phyloP scores from a whole-genome alignment of 1,140 invertebrate genomes.

The Cydia splendana region DNA sequence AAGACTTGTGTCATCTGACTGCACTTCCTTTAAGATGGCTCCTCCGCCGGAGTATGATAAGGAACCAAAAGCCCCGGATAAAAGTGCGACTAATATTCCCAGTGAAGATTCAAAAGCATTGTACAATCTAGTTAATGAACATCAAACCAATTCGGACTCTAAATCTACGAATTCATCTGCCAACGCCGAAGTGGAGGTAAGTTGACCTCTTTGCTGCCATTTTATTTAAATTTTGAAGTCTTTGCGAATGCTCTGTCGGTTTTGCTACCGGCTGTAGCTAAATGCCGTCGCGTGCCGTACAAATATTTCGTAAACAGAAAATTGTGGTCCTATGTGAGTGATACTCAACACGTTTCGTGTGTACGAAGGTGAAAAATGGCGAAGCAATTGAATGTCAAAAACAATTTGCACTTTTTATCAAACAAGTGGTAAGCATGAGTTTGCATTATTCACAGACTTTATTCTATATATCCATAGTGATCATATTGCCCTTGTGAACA shows the following conservation, averaged over 20 bases:
- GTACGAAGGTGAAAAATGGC: constrained; percentile 55
- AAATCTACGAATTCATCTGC: constrained; percentile 52
- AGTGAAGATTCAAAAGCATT: constrained; percentile 67
- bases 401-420: constrained; percentile 40
- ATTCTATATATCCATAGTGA: constrained; percentile 21
- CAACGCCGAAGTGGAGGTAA: constrained; percentile 68
- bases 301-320: constrained; percentile 11
- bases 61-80: constrained; percentile 85
- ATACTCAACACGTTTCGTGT: constrained; percentile 24
- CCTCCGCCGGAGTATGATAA: constrained; percentile 86
- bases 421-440: constrained; percentile 38
- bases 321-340: neutral
- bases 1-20: constrained; percentile 80
- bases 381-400: constrained; percentile 62
- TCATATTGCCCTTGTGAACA: neutral
- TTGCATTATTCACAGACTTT: constrained; percentile 37
- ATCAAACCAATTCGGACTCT: constrained; percentile 62
- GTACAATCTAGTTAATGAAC: constrained; percentile 63
- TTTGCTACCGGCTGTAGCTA: constrained; percentile 12
- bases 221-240: constrained; percentile 45
- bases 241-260: constrained; percentile 22
- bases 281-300: neutral
- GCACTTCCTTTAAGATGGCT: constrained; percentile 83
- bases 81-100: constrained; percentile 76
- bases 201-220: constrained; percentile 57